These are phyloP conservation scores for Lagria hirta DNA, from an alignment of 2,888 invertebrate species.

Conservation along the genomic window DNA sequence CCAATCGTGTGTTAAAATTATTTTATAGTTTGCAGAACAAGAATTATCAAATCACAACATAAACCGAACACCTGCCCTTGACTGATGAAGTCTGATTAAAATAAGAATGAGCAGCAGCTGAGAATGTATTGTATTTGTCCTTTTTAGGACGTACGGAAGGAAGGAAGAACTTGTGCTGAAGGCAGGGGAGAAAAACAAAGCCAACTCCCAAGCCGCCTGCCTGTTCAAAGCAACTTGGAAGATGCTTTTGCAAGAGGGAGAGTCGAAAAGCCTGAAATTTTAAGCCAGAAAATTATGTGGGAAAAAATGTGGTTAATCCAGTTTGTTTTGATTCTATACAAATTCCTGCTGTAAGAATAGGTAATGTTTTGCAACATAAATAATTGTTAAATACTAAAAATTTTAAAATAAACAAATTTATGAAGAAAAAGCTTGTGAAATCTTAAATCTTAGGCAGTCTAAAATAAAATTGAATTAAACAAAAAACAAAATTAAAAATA, in stretches of 20 bases:
- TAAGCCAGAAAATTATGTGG: conserved; percentile 9
- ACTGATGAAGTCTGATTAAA: conserved; percentile 13
- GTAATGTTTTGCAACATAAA: too few species aligned
- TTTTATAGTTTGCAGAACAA: too few species aligned
- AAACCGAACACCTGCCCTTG: conserved; percentile 24
- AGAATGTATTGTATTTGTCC: conserved; percentile 7
- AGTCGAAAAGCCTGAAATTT: conserved; percentile 24
- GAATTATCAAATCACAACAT: neutral
- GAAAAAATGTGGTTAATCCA: conserved; percentile 30
- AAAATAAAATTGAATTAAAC: too few species aligned
- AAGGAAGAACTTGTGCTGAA: conserved; percentile 35
- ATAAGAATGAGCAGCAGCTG: conserved; percentile 24
- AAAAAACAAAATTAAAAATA: too few species aligned
- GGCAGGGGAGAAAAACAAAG: conserved; percentile 38
- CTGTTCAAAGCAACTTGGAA: conserved; percentile 36
- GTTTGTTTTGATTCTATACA: too few species aligned
- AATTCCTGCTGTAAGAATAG: too few species aligned
- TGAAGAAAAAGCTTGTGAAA: too few species aligned
- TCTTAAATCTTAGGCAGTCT: too few species aligned
- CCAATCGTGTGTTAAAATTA: too few species aligned
- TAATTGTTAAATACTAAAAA: too few species aligned
- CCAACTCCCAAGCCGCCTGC: conserved; percentile 37
- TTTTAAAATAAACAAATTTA: too few species aligned
- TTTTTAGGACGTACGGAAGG: conserved; percentile 31
- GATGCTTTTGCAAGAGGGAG: conserved; percentile 27